Conservation (phyloP, 2,113 vertebrate species). For the Silurus meridionalis region DNA sequence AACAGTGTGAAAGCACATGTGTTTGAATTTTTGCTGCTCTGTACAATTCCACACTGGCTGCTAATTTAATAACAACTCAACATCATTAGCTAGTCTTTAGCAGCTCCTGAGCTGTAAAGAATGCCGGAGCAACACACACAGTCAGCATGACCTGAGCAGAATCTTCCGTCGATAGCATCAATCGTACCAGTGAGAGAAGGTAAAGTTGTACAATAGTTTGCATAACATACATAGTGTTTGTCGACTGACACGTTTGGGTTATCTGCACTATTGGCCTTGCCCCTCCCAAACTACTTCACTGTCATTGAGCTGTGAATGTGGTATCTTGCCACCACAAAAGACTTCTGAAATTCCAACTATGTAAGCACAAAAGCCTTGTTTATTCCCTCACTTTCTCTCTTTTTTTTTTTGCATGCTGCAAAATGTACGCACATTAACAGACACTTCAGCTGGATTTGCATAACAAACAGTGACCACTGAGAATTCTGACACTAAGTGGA, state of each 20-base stretch:
- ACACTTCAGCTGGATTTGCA: constrained; percentile 16
- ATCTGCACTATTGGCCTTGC: constrained; percentile 35
- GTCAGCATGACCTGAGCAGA: constrained; percentile 23
- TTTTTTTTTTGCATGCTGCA: neutral
- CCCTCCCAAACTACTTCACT: neutral
- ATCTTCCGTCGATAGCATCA: constrained; percentile 41
- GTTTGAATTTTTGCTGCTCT: neutral
- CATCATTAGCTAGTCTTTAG: neutral
- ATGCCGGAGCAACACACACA: neutral
- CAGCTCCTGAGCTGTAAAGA: constrained; percentile 2
- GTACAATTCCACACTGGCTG: neutral
- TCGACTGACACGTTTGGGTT: neutral
- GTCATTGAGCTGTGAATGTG: constrained; percentile 9
- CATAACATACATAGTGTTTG: constrained; percentile 30
- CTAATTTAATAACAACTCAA: neutral
- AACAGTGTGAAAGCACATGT: neutral
- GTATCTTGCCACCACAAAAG: constrained; percentile 5
- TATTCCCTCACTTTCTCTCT: neutral
- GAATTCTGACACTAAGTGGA: neutral
- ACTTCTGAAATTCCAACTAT: constrained; percentile 35
- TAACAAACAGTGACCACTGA: neutral
- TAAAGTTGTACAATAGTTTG: constrained; percentile 54
- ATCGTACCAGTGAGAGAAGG: constrained; percentile 30
- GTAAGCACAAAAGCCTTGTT: neutral
- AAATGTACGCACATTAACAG: neutral